Evolutionary conservation across 2,888 invertebrate species (phyloP).

Genomic region (Epinotia bilunana): DNA sequence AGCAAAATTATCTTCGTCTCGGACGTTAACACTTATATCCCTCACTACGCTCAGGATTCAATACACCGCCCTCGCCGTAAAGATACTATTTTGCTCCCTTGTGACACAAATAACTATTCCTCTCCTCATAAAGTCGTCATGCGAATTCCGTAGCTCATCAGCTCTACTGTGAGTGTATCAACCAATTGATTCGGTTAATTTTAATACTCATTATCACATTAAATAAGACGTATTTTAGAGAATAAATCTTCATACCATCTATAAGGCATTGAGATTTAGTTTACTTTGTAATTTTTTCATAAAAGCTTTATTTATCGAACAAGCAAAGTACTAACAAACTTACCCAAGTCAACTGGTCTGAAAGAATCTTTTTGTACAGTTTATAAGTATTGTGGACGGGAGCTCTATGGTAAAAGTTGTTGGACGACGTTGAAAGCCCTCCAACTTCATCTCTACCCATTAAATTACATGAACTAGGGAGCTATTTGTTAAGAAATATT

Average conservation of each 20-base stretch:
- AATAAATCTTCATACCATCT: neutral
- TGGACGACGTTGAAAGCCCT: constrained; percentile 44
- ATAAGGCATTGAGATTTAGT: neutral
- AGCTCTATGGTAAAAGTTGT: constrained; percentile 60
- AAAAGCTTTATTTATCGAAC: constrained; percentile 12
- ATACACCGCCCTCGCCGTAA: no score
- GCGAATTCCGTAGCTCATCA: no score
- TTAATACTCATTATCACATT: no score
- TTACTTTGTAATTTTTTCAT: constrained; percentile 2
- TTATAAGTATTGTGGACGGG: constrained; percentile 58
- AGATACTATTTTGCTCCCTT: no score
- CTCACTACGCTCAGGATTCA: no score
- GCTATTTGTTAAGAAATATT: neutral
- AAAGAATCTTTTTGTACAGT: constrained; percentile 33
- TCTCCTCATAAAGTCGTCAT: no score
- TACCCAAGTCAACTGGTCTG: constrained; percentile 21
- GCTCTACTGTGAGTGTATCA: no score
- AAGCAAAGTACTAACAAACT: constrained; percentile 23
- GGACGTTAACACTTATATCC: no score
- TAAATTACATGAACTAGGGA: constrained; percentile 49
- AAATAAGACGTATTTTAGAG: no score
- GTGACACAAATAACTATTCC: no score
- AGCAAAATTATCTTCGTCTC: no score
- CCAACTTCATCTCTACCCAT: constrained; percentile 70
- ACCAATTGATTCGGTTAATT: no score